Evolutionary conservation across 2,888 invertebrate species (phyloP), one percentile per base, ranked within the genome.

Genomic region (Embidobia sp.): DNA sequence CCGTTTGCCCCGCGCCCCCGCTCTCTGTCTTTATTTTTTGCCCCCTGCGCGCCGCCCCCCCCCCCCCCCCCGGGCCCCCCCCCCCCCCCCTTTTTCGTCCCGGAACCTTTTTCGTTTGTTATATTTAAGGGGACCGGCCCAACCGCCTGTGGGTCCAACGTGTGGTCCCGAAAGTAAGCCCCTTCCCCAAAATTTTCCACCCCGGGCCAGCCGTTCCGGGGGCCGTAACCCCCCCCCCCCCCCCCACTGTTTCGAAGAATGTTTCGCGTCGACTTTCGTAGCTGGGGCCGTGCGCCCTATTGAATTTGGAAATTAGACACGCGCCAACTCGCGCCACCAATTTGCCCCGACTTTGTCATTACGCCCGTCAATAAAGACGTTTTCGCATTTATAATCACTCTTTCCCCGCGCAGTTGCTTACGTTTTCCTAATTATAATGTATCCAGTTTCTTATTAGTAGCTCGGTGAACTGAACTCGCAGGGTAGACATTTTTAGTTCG

Each of bases 251-350:
- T n/a, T n/a, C n/a, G n/a, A n/a, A n/a, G n/a, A n/a, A n/a, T 22
- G 22, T 5, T 22, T 22, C 22, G 13, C 10, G 4, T 7, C n/a
- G n/a, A 29, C 26, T 19, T 18, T 55, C n/a, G 22, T 44, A 40
- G 46, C 26, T 46, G 46, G 61, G 40, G 55, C 40, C n/a, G n/a
- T 13, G 31, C 40, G 13, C 49, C 2, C 37, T 49, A 63, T 63
- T 63, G 48, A 63, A 63, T 63, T 63, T 63, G 63, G 63, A 63
- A 63, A 63, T 63, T 63, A 49, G 63, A 63, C 49, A 61, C 61
- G 33, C 1, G 37, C 13, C 11, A 18, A 22, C 19, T 11, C 13
- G 61, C 26, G 48, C 11, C 35, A 18, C n/a, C 16, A 33, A 37
- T 46, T 49, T 26, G 15, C 31, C 22, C 26, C n/a, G 53, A 33